Evolutionary conservation across 1,140 invertebrate genomes (phyloP).

Genomic region (Saccostrea echinata): DNA sequence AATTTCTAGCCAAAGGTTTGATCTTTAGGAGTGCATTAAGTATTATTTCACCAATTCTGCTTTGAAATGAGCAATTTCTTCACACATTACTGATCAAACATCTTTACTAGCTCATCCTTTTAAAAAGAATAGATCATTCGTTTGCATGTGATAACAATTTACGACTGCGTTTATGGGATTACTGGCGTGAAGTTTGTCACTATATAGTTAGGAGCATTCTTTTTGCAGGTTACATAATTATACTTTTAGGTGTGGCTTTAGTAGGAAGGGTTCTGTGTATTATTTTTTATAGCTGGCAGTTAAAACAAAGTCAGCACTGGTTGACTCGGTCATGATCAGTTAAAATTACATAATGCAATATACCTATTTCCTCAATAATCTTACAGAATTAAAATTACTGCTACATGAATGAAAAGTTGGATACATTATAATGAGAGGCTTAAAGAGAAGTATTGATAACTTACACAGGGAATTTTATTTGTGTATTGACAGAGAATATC

Average conservation of each 20-base stretch:
- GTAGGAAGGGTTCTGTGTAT: background rate
- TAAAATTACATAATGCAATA: too few relatives aligned
- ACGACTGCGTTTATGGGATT: background rate
- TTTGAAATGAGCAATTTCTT: slow-evolving; percentile 16
- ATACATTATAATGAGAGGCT: too few relatives aligned
- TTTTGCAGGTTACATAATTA: background rate
- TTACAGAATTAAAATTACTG: too few relatives aligned
- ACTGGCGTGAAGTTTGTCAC: background rate
- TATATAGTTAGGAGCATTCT: background rate
- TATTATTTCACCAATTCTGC: background rate
- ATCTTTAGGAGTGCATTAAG: background rate
- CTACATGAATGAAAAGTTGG: too few relatives aligned
- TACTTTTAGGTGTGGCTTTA: background rate
- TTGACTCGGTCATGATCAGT: too few relatives aligned
- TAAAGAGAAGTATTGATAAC: background rate
- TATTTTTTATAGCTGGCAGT: too few relatives aligned
- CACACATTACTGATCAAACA: slow-evolving; percentile 20
- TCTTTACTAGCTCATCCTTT: background rate
- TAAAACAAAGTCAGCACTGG: too few relatives aligned
- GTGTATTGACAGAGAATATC: slow-evolving; percentile 1
- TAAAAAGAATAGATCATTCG: background rate
- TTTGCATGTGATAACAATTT: slow-evolving; percentile 28
- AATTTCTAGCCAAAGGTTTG: background rate
- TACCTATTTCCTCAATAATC: too few relatives aligned
- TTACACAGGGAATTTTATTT: background rate